Conservation (phyloP, 2,797 vertebrate species). For the Lacerta bilineata region DNA sequence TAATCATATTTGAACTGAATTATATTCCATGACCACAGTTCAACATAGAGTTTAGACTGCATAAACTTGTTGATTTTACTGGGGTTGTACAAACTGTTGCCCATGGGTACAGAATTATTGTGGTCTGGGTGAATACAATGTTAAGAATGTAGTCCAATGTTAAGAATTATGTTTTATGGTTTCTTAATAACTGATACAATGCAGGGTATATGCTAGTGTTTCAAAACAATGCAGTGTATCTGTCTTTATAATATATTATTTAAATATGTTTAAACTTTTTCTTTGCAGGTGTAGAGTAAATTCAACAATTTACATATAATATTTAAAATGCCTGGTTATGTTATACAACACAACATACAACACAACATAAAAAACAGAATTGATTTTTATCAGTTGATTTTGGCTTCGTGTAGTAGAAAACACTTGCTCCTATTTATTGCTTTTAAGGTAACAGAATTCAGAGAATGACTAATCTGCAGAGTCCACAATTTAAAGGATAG, state of each 20-base stretch:
- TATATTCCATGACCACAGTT: neutral
- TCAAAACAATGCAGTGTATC: neutral
- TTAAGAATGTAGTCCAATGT: neutral
- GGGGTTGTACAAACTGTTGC: neutral
- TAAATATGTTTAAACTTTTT: constrained; percentile 78
- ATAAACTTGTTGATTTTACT: neutral
- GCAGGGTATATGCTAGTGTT: neutral
- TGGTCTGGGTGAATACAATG: neutral
- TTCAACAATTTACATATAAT: constrained; percentile 47
- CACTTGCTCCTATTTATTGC: constrained; percentile 58
- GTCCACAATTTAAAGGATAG: constrained; percentile 45
- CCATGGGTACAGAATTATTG: neutral
- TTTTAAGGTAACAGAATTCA: constrained; percentile 49
- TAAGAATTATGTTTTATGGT: neutral
- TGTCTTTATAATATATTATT: constrained; percentile 53
- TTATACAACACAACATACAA: constrained; percentile 28
- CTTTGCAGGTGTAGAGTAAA: constrained; percentile 80
- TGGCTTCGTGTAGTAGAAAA: constrained; percentile 69
- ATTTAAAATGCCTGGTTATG: constrained; percentile 64
- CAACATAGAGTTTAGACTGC: neutral
- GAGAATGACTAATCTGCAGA: constrained; percentile 51
- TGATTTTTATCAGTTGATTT: constrained; percentile 51
- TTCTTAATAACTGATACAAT: constrained; percentile 3
- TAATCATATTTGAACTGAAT: neutral
- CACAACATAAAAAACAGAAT: neutral